These are phyloP conservation scores for Charanyca ferruginea DNA, from an alignment of 2,888 invertebrate genomes.

Conservation along the genomic window DNA sequence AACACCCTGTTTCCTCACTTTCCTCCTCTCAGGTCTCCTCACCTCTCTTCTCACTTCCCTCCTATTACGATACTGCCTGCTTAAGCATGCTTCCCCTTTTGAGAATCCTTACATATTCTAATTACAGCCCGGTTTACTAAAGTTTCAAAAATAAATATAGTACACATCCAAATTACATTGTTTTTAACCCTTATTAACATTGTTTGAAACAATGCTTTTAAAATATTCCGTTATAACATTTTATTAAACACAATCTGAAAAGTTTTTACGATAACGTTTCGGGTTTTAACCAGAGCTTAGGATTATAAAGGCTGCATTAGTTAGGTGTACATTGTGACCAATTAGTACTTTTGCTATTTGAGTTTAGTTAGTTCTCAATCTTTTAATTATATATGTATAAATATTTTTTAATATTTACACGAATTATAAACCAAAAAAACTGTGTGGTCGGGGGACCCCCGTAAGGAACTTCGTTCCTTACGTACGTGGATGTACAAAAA, in stretches of 20 bases:
- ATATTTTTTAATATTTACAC: no score
- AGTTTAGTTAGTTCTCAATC: no score
- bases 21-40: no score
- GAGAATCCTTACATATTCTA: slow-evolving; percentile 11
- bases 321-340: slow-evolving; percentile 7
- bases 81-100: neutral
- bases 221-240: slow-evolving; percentile 42
- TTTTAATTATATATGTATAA: no score
- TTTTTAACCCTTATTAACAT: slow-evolving; percentile 27
- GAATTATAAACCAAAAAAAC: no score
- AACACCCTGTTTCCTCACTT: no score
- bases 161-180: slow-evolving; percentile 9
- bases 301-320: neutral
- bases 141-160: slow-evolving; percentile 20
- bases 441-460: no score
- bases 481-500: no score
- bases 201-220: slow-evolving; percentile 39
- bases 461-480: no score
- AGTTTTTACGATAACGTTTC: slow-evolving; percentile 41
- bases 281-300: slow-evolving; percentile 21
- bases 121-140: slow-evolving; percentile 1
- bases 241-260: slow-evolving; percentile 38
- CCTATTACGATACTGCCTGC: no score
- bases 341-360: slow-evolving; percentile 9
- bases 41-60: no score